These are phyloP conservation scores for Oxycera nigricornis DNA, from an alignment of 2,888 invertebrate genomes.

Conservation along the genomic window DNA sequence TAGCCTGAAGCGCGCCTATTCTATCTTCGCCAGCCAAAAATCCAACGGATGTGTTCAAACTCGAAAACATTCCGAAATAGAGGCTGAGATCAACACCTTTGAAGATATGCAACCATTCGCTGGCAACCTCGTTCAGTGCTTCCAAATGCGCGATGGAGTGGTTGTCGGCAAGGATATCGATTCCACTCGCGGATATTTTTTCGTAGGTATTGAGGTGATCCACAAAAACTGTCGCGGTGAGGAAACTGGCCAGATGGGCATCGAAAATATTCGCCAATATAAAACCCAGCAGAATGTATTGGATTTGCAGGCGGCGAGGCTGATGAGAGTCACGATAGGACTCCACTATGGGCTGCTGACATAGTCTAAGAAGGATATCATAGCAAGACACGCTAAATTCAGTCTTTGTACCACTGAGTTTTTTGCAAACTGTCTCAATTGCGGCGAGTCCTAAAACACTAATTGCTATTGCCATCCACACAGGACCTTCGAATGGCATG, in stretches of 20 bases:
- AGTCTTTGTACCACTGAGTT: neutral
- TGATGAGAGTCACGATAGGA: neutral
- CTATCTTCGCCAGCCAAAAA: neutral
- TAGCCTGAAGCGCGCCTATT: neutral
- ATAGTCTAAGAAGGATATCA: neutral
- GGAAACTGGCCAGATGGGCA: neutral
- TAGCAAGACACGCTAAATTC: neutral
- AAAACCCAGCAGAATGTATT: neutral
- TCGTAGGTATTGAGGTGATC: neutral
- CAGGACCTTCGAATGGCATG: neutral
- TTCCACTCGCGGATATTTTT: neutral
- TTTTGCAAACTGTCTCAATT: neutral
- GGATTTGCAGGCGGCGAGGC: neutral
- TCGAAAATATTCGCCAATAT: neutral
- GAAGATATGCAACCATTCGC: neutral
- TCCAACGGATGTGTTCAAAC: neutral
- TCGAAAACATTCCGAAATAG: neutral
- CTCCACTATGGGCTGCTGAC: neutral
- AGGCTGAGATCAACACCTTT: neutral
- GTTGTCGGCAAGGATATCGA: neutral
- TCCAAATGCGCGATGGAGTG: neutral
- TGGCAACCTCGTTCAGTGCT: neutral
- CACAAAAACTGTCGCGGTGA: neutral
- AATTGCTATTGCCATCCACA: neutral
- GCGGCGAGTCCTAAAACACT: neutral